Evolutionary conservation across 2,113 vertebrate genomes (phyloP).

Genomic region (Chloropsis hardwickii): DNA sequence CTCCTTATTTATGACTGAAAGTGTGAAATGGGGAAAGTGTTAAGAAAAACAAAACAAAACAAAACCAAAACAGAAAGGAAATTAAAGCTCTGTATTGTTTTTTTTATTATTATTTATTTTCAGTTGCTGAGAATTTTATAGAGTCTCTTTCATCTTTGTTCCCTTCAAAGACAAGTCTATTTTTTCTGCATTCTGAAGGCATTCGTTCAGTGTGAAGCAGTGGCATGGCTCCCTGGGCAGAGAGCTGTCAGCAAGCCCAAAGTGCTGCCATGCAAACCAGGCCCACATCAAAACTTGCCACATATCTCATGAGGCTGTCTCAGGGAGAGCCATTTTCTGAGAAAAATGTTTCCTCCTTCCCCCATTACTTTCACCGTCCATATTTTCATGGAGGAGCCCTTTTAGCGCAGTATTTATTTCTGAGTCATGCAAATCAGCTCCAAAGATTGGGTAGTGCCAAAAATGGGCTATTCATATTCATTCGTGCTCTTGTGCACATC

Average conservation of each 20-base stretch:
- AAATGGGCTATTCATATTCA: conserved; percentile 59
- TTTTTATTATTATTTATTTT: neutral
- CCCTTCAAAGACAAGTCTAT: neutral
- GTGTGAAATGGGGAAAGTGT: neutral
- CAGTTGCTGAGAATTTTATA: neutral
- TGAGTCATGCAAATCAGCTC: conserved; percentile 55
- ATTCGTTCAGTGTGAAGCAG: neutral
- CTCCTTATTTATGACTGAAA: neutral
- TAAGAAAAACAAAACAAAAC: neutral
- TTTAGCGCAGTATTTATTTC: conserved; percentile 45
- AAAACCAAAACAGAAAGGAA: neutral
- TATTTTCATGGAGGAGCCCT: neutral
- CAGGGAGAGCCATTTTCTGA: neutral
- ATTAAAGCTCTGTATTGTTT: neutral
- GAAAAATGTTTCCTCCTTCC: neutral
- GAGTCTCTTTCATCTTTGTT: neutral
- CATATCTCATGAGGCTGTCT: neutral
- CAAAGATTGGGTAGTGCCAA: conserved; percentile 43
- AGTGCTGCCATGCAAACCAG: neutral
- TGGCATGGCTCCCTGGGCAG: neutral
- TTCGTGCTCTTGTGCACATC: conserved; percentile 25
- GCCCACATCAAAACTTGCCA: neutral
- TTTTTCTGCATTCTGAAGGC: neutral
- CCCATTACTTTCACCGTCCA: neutral
- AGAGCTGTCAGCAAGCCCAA: neutral